A percentile compares a stretch with the other conserved stretches of the same genome.
Evolutionary conservation across 2,888 invertebrate genomes (phyloP).

Genomic region (Mamestra brassicae): DNA sequence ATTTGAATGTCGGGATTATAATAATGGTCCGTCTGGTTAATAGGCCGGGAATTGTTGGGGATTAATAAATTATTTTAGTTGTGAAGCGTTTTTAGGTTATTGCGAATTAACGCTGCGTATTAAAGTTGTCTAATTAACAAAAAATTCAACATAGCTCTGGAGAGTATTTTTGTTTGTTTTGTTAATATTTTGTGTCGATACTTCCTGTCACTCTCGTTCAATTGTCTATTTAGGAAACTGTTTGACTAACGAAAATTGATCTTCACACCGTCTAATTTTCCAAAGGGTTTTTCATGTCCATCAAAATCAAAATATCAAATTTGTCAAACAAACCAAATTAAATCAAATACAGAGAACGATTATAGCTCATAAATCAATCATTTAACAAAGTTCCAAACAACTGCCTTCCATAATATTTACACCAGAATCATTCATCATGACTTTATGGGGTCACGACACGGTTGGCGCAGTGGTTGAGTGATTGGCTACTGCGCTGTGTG

Average conservation of each 20-base stretch:
- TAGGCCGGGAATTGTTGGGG: conserved; percentile 26
- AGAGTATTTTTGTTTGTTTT: no score
- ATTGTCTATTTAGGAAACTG: background rate
- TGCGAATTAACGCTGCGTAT: background rate
- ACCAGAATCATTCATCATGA: background rate
- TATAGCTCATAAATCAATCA: conserved; percentile 15
- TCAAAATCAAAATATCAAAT: conserved; percentile 8
- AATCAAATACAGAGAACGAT: background rate
- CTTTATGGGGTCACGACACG: no score
- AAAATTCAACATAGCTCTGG: no score
- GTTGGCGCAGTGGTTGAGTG: no score
- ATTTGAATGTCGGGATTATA: conserved; percentile 44
- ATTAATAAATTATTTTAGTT: conserved; percentile 34
- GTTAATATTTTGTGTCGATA: background rate
- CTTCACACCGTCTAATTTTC: background rate
- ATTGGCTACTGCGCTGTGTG: no score
- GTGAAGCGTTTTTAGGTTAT: conserved; percentile 15
- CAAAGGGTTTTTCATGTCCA: background rate
- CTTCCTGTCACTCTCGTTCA: no score
- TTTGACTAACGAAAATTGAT: conserved; percentile 18
- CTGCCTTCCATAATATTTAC: background rate
- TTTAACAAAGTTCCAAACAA: conserved; percentile 17
- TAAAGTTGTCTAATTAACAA: background rate
- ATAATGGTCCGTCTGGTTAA: conserved; percentile 29
- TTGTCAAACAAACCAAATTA: conserved; percentile 16